A percentile compares a stretch with the other conserved stretches of the same genome.
Evolutionary conservation across 2,113 vertebrate species (phyloP).

Genomic region (Engraulis encrasicolus): DNA sequence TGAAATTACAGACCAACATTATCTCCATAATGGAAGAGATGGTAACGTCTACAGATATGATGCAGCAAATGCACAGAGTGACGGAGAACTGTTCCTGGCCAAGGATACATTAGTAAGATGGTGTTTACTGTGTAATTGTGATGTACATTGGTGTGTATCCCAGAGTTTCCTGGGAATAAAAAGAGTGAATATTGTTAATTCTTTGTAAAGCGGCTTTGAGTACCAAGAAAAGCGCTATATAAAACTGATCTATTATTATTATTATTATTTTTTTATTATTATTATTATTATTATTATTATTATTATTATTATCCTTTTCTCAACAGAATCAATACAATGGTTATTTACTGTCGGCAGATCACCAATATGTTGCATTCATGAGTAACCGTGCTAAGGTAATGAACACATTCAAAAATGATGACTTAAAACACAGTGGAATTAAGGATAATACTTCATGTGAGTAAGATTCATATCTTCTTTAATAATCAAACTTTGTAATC

Average conservation of each 20-base stretch:
- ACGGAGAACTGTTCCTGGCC: constrained; percentile 67
- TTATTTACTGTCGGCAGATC: constrained; percentile 86
- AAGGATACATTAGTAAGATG: constrained; percentile 80
- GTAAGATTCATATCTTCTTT: too few species aligned
- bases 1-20: constrained; percentile 66
- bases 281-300: too few species aligned
- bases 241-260: too few species aligned
- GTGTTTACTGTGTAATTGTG: neutral
- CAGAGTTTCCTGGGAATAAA: neutral
- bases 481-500: neutral
- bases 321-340: constrained; percentile 77
- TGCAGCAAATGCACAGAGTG: constrained; percentile 58
- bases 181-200: neutral
- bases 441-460: too few species aligned
- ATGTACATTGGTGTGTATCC: neutral
- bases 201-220: too few species aligned
- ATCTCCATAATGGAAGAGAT: constrained; percentile 60
- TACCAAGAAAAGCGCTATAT: too few species aligned
- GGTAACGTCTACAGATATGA: constrained; percentile 77
- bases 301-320: too few species aligned
- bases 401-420: neutral
- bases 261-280: too few species aligned
- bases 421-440: neutral
- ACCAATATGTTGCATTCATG: constrained; percentile 83
- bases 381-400: constrained; percentile 91